Evolutionary conservation across 2,113 vertebrate genomes (phyloP).

Genomic region (Pluvialis apricaria): DNA sequence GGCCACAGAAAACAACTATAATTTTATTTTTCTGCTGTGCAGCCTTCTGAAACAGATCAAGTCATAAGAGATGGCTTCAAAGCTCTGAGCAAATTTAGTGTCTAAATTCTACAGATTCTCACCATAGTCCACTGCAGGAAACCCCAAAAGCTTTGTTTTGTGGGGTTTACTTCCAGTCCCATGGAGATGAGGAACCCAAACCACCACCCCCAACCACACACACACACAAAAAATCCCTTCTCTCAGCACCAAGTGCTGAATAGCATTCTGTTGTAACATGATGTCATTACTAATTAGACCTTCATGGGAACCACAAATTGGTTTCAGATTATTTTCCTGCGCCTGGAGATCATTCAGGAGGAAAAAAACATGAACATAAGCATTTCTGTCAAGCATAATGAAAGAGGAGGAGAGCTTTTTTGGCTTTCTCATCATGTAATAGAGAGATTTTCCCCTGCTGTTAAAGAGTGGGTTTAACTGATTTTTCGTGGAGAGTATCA

Average conservation of each 20-base stretch:
- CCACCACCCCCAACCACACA: not conserved
- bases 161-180: not conserved
- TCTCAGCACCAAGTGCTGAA: not conserved
- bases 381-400: not conserved
- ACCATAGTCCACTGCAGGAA: not conserved
- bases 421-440: not conserved
- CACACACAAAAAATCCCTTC: not conserved
- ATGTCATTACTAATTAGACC: conserved; percentile 35
- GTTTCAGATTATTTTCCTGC: conserved; percentile 61
- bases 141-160: not conserved
- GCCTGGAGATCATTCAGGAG: not conserved
- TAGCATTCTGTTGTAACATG: not conserved
- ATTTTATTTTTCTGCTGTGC: not conserved
- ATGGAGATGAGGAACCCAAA: not conserved
- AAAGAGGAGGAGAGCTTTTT: not conserved
- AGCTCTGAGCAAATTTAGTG: not conserved
- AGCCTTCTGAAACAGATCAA: not conserved
- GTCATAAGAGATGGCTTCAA: not conserved
- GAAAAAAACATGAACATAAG: not conserved
- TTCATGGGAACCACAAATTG: not conserved
- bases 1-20: not conserved
- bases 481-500: not conserved
- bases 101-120: not conserved
- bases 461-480: not conserved
- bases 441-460: not conserved